Base-by-base conservation (phyloP, 1,140 invertebrate genomes). In the Drosophila auraria region DNA sequence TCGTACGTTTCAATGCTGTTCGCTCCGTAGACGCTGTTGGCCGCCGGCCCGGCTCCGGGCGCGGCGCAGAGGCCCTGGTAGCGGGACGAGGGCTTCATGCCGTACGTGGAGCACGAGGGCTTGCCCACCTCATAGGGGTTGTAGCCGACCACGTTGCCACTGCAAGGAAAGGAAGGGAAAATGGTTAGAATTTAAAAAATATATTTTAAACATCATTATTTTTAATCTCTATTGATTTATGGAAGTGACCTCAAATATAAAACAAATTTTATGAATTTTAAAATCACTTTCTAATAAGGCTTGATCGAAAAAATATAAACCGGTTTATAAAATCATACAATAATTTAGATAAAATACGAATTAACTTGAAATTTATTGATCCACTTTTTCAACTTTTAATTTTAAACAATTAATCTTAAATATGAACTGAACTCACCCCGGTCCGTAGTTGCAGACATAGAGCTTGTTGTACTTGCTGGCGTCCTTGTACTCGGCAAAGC, bases 401-500 rank as follows among this genome's bases (percentile, higher is more conserved):
- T n/a, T 25, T 58, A 5, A 7, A 25, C 17, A 20, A 20, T 58
- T 20, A 44, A 42, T 57, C 54, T 20, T 58, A 44, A 64, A 42
- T 30, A 5, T 30, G 6, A 44, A 11, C 20, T 9, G 8, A 58
- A 66, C 94, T 94, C 93, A 96, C 96, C 96, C 96, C 11, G 97
- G 96, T 62, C 97, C 97, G 87, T 97, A 97, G 93, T 97, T 97
- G 94, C 97, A 97, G 14, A 97, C 96, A 91, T 97, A 97, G 60
- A 97, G 94, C 93, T 97, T 97, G 63, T 96, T 96, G 91, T 96
- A 97, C 49, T 96, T 96, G 70, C 93, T 70, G 2, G 94, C 94
- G 70, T 97, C 96, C 76, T 96, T 96, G 93, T 96, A 97, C 93
- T 96, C 97, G 0, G 96, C 95, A 89, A 95, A 98, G 20, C 97